These are phyloP conservation scores for Chromoteleia sp. DNA, from an alignment of 2,888 invertebrate genomes.

Conservation along the genomic window DNA sequence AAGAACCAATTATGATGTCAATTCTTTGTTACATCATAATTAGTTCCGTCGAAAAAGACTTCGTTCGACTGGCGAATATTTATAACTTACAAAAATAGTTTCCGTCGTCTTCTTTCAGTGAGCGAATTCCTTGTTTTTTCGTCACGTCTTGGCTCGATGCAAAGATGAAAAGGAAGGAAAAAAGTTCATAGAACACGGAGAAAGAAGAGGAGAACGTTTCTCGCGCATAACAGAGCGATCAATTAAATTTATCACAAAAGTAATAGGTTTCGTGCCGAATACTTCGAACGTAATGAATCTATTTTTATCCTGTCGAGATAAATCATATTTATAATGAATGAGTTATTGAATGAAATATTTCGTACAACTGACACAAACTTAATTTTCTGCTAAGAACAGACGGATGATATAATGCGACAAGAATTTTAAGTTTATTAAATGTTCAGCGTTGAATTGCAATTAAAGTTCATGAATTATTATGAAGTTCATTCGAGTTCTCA, in stretches of 20 bases:
- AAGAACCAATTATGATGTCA: conserved; percentile 71
- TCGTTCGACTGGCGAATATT: conserved; percentile 49
- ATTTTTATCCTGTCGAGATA: conserved; percentile 46
- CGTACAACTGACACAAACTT: conserved; percentile 30
- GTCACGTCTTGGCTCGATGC: conserved; percentile 39
- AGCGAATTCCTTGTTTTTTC: conserved; percentile 19
- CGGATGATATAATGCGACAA: conserved; percentile 44
- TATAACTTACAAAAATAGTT: conserved; percentile 51
- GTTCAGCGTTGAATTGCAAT: conserved; percentile 39
- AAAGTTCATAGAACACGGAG: background rate
- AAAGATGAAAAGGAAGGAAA: conserved; percentile 19
- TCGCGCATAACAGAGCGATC: conserved; percentile 49
- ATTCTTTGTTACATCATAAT: conserved; percentile 66
- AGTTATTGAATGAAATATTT: conserved; percentile 53
- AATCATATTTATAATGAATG: conserved; percentile 53
- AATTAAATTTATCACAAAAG: conserved; percentile 55
- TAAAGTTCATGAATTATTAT: conserved; percentile 41
- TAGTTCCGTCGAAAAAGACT: conserved; percentile 60
- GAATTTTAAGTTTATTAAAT: conserved; percentile 58
- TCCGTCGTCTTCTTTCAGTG: conserved; percentile 6
- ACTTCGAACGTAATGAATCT: conserved; percentile 51
- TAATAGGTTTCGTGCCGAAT: conserved; percentile 48
- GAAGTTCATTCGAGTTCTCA: conserved; percentile 1
- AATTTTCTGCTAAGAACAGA: conserved; percentile 47
- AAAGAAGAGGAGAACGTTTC: conserved; percentile 7